phyloP scores from a whole-genome alignment of 2,888 invertebrate species.

The Acholoe squamosa region DNA sequence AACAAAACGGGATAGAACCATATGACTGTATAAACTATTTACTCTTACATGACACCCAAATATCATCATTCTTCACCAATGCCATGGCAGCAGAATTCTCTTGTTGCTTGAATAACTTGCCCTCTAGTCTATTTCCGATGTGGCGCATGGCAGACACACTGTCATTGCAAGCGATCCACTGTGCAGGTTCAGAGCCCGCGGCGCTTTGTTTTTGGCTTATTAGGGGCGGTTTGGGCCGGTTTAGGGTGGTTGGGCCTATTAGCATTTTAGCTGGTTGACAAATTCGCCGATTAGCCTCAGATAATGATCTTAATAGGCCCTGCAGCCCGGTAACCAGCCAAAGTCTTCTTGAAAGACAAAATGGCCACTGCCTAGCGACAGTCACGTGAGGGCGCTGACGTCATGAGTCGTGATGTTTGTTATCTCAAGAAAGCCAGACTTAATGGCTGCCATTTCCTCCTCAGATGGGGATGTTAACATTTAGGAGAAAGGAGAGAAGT shows the following conservation, averaged over 20 bases:
- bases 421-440: neutral
- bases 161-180: neutral
- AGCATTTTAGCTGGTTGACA: slow-evolving; percentile 21
- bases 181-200: neutral
- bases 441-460: neutral
- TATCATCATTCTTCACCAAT: too few species aligned
- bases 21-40: too few species aligned
- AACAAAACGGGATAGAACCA: too few species aligned
- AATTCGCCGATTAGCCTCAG: slow-evolving; percentile 4
- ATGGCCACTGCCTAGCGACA: slow-evolving; percentile 7
- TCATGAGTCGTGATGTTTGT: slow-evolving; percentile 6
- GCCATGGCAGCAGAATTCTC: too few species aligned
- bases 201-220: slow-evolving; percentile 27
- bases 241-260: neutral
- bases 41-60: too few species aligned
- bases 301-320: slow-evolving; percentile 13
- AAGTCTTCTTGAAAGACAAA: neutral
- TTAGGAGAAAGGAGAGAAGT: too few species aligned
- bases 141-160: neutral
- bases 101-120: too few species aligned
- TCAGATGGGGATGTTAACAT: neutral
- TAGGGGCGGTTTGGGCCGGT: neutral
- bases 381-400: neutral
- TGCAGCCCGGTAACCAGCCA: neutral
- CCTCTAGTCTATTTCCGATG: neutral